Percentiles rank a stretch among this genome's conserved stretches.
Evolutionary conservation across 2,113 vertebrate genomes (phyloP).

Genomic region (Dipodomys ordii): DNA sequence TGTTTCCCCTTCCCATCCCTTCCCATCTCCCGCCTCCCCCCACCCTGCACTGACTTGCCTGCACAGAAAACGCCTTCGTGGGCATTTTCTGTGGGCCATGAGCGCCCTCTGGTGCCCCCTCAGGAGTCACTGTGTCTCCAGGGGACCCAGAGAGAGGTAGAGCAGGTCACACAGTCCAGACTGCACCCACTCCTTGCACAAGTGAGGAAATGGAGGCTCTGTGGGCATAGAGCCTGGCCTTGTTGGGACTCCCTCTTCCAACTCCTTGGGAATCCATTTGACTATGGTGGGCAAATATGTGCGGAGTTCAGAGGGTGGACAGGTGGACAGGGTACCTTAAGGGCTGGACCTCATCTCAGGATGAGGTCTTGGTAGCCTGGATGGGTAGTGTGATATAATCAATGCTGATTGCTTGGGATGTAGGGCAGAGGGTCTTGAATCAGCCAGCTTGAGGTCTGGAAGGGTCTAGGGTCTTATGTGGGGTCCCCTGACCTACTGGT

Average conservation of each 20-base stretch:
- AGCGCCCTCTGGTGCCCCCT: conserved; percentile 68
- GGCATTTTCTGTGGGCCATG: conserved; percentile 21
- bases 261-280: neutral
- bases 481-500: neutral
- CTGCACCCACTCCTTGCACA: neutral
- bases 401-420: neutral
- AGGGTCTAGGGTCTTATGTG: neutral
- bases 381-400: neutral
- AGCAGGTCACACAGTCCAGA: too few species aligned
- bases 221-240: neutral
- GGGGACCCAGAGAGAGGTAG: rapidly evolving
- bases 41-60: too few species aligned
- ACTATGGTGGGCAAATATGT: neutral
- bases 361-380: neutral
- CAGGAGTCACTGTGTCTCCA: rapidly evolving
- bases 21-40: too few species aligned
- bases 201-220: neutral
- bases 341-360: neutral
- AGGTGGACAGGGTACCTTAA: neutral
- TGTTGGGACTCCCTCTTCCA: neutral
- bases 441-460: neutral
- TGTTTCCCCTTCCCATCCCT: too few species aligned
- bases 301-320: neutral
- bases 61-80: rapidly evolving
- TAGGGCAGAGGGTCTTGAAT: neutral